These are phyloP conservation scores for Porphyrio hochstetteri DNA, from an alignment of 2,113 vertebrate genomes.

Conservation along the genomic window DNA sequence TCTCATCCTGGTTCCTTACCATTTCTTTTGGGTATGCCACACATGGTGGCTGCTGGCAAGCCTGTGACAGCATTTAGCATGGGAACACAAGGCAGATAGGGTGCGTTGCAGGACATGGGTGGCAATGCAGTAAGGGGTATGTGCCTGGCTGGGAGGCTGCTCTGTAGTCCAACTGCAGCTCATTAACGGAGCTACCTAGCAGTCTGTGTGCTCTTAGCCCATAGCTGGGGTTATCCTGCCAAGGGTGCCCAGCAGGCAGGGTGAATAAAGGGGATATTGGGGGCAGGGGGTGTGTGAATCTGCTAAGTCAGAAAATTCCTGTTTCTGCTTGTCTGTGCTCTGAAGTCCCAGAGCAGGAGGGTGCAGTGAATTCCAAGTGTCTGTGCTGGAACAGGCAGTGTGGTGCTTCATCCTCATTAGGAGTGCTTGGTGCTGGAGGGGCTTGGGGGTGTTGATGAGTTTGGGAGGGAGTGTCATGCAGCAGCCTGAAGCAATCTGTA, in stretches of 20 bases:
- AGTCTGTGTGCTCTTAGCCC: not conserved
- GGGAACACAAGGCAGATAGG: not conserved
- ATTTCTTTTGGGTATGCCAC: not conserved
- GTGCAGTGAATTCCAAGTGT: not conserved
- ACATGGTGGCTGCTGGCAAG: not conserved
- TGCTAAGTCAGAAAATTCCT: not conserved
- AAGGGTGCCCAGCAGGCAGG: not conserved
- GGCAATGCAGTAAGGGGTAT: accelerated
- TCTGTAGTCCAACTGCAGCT: not conserved
- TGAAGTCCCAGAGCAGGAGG: not conserved
- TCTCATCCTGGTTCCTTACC: not conserved
- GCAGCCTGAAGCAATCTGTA: not conserved
- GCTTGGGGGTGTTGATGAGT: not conserved
- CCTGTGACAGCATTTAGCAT: accelerated
- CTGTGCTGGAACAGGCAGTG: not conserved
- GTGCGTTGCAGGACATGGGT: not conserved
- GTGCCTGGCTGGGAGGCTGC: not conserved
- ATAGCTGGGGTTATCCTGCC: not conserved
- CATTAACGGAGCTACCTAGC: not conserved
- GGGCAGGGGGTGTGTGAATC: not conserved
- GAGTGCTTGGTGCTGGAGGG: not conserved
- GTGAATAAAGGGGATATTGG: not conserved
- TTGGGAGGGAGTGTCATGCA: not conserved
- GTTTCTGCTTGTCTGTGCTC: not conserved
- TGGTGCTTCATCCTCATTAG: not conserved